These are phyloP conservation scores for Taphrorychus bicolor DNA, from an alignment of 2,888 invertebrate genomes.

Conservation along the genomic window DNA sequence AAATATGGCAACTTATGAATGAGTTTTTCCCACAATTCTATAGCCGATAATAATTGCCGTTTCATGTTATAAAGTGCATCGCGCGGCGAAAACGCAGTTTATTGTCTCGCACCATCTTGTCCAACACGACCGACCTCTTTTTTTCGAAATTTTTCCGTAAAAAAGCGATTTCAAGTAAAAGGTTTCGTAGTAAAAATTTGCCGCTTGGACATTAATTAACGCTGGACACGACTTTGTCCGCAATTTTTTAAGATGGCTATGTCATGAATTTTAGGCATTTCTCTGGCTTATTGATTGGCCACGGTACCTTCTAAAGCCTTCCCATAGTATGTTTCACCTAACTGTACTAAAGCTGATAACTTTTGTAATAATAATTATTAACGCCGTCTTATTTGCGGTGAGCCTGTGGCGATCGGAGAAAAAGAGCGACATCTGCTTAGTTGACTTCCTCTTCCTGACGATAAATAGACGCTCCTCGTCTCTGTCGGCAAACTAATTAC, in stretches of 20 bases:
- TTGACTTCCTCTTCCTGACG: neutral
- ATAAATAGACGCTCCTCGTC: neutral
- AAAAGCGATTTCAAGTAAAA: constrained; percentile 36
- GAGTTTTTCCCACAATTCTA: neutral
- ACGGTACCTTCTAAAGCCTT: too few species aligned
- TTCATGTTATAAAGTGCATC: constrained; percentile 33
- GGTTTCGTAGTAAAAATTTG: constrained; percentile 29
- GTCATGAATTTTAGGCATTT: constrained; percentile 18
- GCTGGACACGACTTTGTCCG: constrained; percentile 24
- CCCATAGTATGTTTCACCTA: too few species aligned
- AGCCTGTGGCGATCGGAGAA: neutral
- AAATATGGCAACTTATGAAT: neutral
- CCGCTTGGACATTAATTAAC: constrained; percentile 27
- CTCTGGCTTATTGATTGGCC: too few species aligned
- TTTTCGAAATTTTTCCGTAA: constrained; percentile 25
- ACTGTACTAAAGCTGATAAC: too few species aligned
- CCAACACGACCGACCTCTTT: constrained; percentile 40
- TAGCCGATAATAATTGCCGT: constrained; percentile 19
- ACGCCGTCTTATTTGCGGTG: neutral
- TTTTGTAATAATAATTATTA: too few species aligned
- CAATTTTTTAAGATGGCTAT: constrained; percentile 15
- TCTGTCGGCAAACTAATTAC: neutral
- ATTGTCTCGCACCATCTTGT: constrained; percentile 27
- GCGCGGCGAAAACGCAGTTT: constrained; percentile 29
- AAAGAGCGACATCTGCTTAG: neutral